These are phyloP conservation scores for Agrotis clavis DNA, from an alignment of 2,888 invertebrate genomes.

Conservation along the genomic window DNA sequence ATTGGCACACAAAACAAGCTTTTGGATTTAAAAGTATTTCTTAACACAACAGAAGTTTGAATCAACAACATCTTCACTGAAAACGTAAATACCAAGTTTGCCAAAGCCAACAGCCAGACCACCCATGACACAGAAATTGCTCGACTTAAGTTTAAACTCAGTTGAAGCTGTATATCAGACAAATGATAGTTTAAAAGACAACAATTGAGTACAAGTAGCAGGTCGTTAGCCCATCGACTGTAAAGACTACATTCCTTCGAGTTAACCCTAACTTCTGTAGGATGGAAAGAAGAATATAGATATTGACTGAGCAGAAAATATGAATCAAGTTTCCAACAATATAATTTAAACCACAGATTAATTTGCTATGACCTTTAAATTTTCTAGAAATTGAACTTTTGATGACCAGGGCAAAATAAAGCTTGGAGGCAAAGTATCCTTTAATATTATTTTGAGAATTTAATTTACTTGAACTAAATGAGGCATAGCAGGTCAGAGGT, in stretches of 20 bases:
- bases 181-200: constrained; percentile 44
- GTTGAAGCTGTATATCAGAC: constrained; percentile 30
- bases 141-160: constrained; percentile 21
- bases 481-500: neutral
- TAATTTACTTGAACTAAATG: too few relatives aligned
- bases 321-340: neutral
- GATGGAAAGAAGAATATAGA: constrained; percentile 49
- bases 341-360: neutral
- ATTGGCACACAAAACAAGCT: neutral
- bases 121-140: constrained; percentile 16
- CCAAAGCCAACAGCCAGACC: constrained; percentile 25
- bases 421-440: too few relatives aligned
- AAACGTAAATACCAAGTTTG: neutral
- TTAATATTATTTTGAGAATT: too few relatives aligned
- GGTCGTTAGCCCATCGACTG: constrained; percentile 60
- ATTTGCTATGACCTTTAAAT: neutral
- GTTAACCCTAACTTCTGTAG: constrained; percentile 58
- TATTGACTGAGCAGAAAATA: constrained; percentile 22
- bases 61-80: neutral
- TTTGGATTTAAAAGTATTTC: neutral
- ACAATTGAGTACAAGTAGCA: constrained; percentile 60
- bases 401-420: too few relatives aligned
- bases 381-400: neutral
- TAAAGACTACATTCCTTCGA: constrained; percentile 55
- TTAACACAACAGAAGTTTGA: neutral